Conservation (phyloP, 1,140 invertebrate species). For the Dolichoris vasculosae region DNA sequence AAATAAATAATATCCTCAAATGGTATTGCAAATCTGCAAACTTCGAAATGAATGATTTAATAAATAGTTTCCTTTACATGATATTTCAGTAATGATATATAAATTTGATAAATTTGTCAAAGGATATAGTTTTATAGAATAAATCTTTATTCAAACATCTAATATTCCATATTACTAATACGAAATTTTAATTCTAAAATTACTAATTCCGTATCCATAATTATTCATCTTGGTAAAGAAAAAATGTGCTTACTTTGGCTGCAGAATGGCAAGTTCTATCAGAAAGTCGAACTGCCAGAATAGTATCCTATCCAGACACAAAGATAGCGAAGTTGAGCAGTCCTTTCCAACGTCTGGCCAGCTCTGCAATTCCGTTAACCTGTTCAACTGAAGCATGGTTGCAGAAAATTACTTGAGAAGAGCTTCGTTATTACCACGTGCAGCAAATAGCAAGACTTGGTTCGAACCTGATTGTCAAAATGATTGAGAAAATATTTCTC, state of each 20-base stretch:
- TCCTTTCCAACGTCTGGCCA: constrained; percentile 82
- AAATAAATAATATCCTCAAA: no score
- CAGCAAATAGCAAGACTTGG: constrained; percentile 80
- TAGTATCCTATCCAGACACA: constrained; percentile 81
- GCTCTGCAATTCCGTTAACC: constrained; percentile 81
- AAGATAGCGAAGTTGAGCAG: constrained; percentile 84
- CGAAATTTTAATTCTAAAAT: no score
- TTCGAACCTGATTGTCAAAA: constrained; percentile 76
- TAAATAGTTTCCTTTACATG: no score
- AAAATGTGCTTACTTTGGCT: constrained; percentile 72
- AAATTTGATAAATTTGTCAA: no score
- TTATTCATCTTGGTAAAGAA: not conserved
- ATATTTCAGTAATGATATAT: no score
- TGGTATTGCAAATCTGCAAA: not conserved
- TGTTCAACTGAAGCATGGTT: constrained; percentile 86
- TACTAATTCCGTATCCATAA: no score
- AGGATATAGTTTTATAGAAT: no score
- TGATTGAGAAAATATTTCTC: no score
- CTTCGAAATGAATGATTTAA: not conserved
- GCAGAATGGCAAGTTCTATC: constrained; percentile 80
- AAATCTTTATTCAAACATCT: no score
- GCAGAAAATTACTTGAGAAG: constrained; percentile 77
- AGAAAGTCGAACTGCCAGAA: constrained; percentile 78
- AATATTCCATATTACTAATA: no score
- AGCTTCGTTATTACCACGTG: constrained; percentile 62